Percentiles rank a stretch among this genome's conserved stretches.
phyloP scores from a whole-genome alignment of 2,797 vertebrate genomes.

The Austrolebias charrua region DNA sequence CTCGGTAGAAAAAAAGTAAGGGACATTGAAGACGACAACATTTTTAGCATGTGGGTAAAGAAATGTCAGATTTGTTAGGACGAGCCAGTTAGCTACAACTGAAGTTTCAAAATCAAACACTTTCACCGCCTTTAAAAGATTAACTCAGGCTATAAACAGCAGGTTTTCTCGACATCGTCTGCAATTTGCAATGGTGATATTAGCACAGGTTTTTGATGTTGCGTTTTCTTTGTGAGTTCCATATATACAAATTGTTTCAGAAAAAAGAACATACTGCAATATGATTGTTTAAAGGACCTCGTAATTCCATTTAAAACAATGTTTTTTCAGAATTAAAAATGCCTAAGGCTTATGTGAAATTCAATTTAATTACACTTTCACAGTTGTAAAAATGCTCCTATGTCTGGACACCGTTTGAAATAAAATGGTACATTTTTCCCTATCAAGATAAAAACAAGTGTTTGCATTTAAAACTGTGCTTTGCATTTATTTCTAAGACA shows the following conservation, averaged over 20 bases:
- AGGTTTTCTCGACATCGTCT: not conserved
- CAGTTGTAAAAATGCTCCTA: conserved; percentile 10
- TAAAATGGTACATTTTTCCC: not conserved
- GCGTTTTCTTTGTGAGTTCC: not conserved
- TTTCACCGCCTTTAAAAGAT: not conserved
- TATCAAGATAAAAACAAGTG: conserved; percentile 3
- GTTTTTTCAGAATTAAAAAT: no score
- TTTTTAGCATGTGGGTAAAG: not conserved
- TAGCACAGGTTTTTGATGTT: not conserved
- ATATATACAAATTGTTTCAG: not conserved
- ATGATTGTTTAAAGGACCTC: not conserved
- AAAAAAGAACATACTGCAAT: not conserved
- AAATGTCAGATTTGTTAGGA: not conserved
- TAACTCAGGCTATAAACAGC: not conserved
- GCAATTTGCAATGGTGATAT: not conserved
- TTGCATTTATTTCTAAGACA: conserved; percentile 32
- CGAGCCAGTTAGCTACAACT: not conserved
- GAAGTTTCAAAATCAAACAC: not conserved
- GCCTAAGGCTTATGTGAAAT: no score
- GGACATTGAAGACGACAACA: not conserved
- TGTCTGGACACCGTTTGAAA: conserved; percentile 6
- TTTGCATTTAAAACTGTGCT: no score
- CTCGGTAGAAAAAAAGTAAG: no score
- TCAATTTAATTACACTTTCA: not conserved
- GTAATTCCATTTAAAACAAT: no score